Conservation (phyloP, 2,888 invertebrate species). For the Camponotus fellah region DNA sequence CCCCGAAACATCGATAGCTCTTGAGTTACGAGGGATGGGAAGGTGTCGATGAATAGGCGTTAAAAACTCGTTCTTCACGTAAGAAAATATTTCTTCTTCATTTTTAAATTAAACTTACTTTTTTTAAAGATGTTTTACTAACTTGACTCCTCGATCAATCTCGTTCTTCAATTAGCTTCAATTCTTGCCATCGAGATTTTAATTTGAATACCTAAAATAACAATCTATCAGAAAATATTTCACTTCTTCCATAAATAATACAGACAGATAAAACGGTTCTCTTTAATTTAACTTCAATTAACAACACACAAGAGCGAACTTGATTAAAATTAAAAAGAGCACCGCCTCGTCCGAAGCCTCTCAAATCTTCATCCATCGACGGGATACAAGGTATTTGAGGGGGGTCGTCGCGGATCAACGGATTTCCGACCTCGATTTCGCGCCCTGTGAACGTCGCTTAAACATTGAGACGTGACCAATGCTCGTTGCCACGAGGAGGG, state of each 20-base stretch:
- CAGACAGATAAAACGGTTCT: neutral
- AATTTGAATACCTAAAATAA: neutral
- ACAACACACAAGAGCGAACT: neutral
- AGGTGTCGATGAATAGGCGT: neutral
- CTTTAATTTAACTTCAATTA: neutral
- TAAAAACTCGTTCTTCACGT: neutral
- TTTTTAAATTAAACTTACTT: neutral
- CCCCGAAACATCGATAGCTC: slow-evolving; percentile 25
- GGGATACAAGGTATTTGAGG: neutral
- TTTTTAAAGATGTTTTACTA: neutral
- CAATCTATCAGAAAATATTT: neutral
- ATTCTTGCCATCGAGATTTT: neutral
- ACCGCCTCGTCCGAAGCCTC: neutral
- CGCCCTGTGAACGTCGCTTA: slow-evolving; percentile 71
- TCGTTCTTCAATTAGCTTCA: neutral
- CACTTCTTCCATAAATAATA: neutral
- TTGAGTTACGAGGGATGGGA: neutral
- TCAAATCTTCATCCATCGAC: neutral
- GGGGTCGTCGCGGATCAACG: slow-evolving; percentile 15
- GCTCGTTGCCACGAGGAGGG: slow-evolving; percentile 73
- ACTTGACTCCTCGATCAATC: neutral
- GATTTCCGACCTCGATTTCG: slow-evolving; percentile 10
- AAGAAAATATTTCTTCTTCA: neutral
- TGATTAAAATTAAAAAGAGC: neutral
- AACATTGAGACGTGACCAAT: slow-evolving; percentile 82